Percentiles rank a stretch among this genome's conserved stretches.
Conservation (phyloP, 2,113 vertebrate species). For the Craseonycteris thonglongyai region DNA sequence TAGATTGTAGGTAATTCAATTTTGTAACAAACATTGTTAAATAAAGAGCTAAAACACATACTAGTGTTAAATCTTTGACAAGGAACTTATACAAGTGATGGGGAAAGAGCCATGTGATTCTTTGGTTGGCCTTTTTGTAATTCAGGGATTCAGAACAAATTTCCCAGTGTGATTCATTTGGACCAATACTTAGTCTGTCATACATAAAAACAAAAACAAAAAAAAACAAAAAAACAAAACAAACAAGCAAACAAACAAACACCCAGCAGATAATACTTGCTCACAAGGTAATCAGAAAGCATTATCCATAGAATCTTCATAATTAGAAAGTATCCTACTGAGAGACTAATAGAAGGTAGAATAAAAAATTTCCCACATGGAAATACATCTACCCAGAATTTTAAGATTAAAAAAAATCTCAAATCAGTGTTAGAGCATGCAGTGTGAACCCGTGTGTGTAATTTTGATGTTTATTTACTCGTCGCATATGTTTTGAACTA, state of each 20-base stretch:
- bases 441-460: not conserved
- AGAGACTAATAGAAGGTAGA: not conserved
- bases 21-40: constrained; percentile 36
- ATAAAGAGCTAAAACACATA: constrained; percentile 9
- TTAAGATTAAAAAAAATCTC: constrained; percentile 18
- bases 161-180: not conserved
- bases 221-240: not conserved
- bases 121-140: not conserved
- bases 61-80: not conserved
- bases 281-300: not conserved
- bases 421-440: not conserved
- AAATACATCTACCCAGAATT: not conserved
- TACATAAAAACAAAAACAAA: not conserved
- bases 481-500: not conserved
- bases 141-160: constrained; percentile 4
- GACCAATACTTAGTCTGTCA: not conserved
- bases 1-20: not conserved
- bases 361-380: not conserved
- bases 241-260: not conserved
- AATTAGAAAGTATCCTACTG: not conserved
- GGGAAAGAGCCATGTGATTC: not conserved
- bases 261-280: not conserved
- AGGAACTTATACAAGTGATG: not conserved
- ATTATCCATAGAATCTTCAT: not conserved
- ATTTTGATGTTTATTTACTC: not conserved